These are phyloP conservation scores for Cladopsammia gracilis DNA, from an alignment of 64 coral and sea anemone species.

Conservation along the genomic window DNA sequence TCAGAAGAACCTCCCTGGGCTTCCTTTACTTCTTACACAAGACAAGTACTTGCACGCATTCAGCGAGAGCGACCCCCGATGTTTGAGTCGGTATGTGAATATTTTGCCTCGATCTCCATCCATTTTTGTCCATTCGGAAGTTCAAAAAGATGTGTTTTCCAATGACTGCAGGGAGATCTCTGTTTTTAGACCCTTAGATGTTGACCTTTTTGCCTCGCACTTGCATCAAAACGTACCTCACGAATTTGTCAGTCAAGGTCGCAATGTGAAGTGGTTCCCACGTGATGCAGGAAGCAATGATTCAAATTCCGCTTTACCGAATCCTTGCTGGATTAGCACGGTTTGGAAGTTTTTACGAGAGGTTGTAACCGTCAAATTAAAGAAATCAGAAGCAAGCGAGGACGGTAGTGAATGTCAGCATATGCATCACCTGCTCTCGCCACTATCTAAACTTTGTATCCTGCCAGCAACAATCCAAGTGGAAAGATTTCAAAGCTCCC, in stretches of 20 bases:
- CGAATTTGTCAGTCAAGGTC: too few relatives aligned
- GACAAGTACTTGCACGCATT: constrained; percentile 43
- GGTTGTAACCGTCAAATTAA: not conserved
- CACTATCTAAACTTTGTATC: constrained; percentile 8
- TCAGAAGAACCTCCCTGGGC: not conserved
- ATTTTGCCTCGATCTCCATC: not conserved
- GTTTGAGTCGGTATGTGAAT: constrained; percentile 17
- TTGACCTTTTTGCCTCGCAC: too few relatives aligned
- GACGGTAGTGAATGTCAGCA: not conserved
- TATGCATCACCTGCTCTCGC: not conserved
- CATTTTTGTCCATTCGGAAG: constrained; percentile 29
- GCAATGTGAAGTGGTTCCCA: too few relatives aligned
- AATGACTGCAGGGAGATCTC: too few relatives aligned
- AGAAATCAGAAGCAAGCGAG: not conserved
- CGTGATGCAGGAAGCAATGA: too few relatives aligned
- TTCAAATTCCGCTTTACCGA: not conserved
- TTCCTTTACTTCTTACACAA: constrained; percentile 58
- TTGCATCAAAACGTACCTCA: too few relatives aligned
- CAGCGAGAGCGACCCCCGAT: not conserved
- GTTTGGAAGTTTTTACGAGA: constrained; percentile 50
- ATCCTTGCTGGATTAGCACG: not conserved
- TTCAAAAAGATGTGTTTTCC: too few relatives aligned
- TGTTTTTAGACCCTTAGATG: too few relatives aligned
- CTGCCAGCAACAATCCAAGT: too few relatives aligned
- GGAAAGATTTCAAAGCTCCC: too few relatives aligned